Conservation (phyloP, 2,113 vertebrate genomes). For the Ancistrus triradiatus region DNA sequence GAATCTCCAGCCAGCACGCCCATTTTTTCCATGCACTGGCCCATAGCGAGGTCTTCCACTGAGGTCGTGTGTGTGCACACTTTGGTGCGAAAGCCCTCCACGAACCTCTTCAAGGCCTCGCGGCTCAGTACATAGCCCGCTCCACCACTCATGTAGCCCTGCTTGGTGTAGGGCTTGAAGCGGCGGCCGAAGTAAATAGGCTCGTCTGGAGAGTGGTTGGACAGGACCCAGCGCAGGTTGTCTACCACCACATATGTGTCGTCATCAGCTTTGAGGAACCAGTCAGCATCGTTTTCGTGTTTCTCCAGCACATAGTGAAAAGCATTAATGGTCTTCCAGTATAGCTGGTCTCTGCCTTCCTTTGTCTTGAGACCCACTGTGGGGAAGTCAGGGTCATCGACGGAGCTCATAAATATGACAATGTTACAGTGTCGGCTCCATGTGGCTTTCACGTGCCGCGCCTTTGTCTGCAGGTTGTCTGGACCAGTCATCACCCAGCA, state of each 20-base stretch:
- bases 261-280: slow-evolving; percentile 76
- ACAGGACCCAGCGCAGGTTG: slow-evolving; percentile 72
- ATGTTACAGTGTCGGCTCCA: slow-evolving; percentile 71
- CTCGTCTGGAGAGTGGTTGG: slow-evolving; percentile 57
- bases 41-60: slow-evolving; percentile 71
- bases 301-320: slow-evolving; percentile 72
- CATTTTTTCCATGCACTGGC: slow-evolving; percentile 74
- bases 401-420: slow-evolving; percentile 72
- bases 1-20: slow-evolving; percentile 69
- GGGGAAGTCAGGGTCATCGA: slow-evolving; percentile 58
- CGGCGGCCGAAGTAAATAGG: slow-evolving; percentile 71
- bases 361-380: slow-evolving; percentile 65
- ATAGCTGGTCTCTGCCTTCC: slow-evolving; percentile 72
- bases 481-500: slow-evolving; percentile 76
- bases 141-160: slow-evolving; percentile 80
- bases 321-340: slow-evolving; percentile 72
- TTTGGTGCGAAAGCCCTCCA: slow-evolving; percentile 60
- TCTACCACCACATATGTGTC: slow-evolving; percentile 71
- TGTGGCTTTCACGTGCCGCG: slow-evolving; percentile 64
- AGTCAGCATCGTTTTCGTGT: slow-evolving; percentile 63
- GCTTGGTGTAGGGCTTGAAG: slow-evolving; percentile 69
- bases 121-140: slow-evolving; percentile 73
- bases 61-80: slow-evolving; percentile 64
- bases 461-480: slow-evolving; percentile 60
- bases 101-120: slow-evolving; percentile 64